Percentiles rank a stretch among this genome's conserved stretches.
Conservation (phyloP, 2,797 vertebrate genomes). For the Triplophysa bombifrons region DNA sequence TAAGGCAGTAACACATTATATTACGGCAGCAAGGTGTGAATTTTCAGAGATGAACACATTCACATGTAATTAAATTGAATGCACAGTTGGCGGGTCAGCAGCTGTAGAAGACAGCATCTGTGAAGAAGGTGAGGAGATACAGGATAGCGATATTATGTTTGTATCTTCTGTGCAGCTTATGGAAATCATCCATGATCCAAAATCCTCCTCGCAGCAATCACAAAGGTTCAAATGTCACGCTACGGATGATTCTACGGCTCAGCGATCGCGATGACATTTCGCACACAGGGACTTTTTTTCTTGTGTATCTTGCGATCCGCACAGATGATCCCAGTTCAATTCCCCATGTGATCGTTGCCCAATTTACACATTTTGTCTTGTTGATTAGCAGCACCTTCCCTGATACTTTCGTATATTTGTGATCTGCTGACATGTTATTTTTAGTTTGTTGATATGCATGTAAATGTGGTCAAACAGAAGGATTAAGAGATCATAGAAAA, state of each 20-base stretch:
- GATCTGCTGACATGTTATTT: constrained; percentile 56
- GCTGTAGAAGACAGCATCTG: constrained; percentile 38
- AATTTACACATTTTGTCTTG: constrained; percentile 41
- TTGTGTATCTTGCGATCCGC: not conserved
- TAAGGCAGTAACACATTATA: constrained; percentile 50
- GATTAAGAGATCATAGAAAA: constrained; percentile 3
- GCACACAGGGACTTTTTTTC: constrained; percentile 37
- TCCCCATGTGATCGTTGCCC: constrained; percentile 25
- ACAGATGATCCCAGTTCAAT: constrained; percentile 42
- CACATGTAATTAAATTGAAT: not conserved
- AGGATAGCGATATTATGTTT: constrained; percentile 47
- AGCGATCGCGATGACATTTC: constrained; percentile 62
- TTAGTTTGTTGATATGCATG: constrained; percentile 34
- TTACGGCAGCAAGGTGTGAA: constrained; percentile 29
- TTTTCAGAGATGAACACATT: constrained; percentile 8
- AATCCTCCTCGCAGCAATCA: constrained; percentile 27
- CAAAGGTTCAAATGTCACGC: constrained; percentile 58
- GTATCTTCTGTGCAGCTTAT: constrained; percentile 43
- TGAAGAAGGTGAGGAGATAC: constrained; percentile 48
- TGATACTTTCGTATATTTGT: constrained; percentile 4
- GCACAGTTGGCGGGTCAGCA: constrained; percentile 15
- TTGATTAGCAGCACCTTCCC: constrained; percentile 36
- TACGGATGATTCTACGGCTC: constrained; percentile 33
- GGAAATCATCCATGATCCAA: constrained; percentile 53
- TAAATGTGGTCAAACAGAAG: constrained; percentile 27